Evolutionary conservation across 2,888 invertebrate species (phyloP), one percentile per base, ranked within the genome.

Genomic region (Prosapia bicincta): DNA sequence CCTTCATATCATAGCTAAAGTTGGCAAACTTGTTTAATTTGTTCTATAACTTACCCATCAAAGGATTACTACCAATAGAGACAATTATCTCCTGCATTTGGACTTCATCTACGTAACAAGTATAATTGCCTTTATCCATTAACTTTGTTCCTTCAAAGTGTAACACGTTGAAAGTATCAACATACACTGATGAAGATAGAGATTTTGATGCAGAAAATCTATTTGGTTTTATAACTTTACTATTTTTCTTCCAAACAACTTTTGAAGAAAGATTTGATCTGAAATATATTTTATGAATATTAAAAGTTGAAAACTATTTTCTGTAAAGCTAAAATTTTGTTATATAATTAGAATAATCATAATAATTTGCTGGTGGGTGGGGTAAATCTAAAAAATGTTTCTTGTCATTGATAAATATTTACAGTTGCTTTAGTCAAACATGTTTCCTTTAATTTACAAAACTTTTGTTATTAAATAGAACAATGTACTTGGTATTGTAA

Each of bases 101-200:
- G 54, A 85, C 86, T 76, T 89, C 89, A 83, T 91, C 88, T 7
- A 91, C 89, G 76, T 86, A 85, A 83, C 94, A 94, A 0, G 88
- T 88, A 83, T 93, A 94, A 81, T 88, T 88, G 13, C 93, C 93
- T 77, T 89, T 88, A 83, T 93, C 92, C 0, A 86, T 84, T 78
- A 86, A 85, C 15, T 88, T 88, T 0, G 92, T 89, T 76, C 83
- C 83, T 78, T 86, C 84, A 66, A 90, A 84, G 82, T 89, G 89
- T 26, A 90, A 82, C 1, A 87, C 87, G 65, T 87, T 88, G 79
- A 88, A 89, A 0, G 86, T 84, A 80, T 90, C 90, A 1, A 90
- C 87, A 7, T 88, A 83, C 67, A 89, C 83, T 80, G 86, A 84
- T 3, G 82, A 80, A 24, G 79, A 78, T 20, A 82, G 81, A 24